Conservation (phyloP, 1,140 invertebrate genomes). For the Sycophaga agraensis region DNA sequence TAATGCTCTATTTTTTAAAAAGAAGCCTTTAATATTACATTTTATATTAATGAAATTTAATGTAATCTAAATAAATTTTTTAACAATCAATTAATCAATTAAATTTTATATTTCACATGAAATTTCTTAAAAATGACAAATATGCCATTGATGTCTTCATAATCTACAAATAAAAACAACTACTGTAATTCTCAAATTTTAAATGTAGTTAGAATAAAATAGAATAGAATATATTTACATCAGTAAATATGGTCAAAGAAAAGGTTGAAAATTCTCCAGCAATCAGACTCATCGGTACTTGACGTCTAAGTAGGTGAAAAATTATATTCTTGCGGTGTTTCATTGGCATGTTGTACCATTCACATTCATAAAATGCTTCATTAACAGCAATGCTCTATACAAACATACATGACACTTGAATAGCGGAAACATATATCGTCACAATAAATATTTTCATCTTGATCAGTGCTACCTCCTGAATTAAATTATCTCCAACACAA, state of each 20-base stretch:
- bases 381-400: conserved; percentile 28
- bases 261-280: conserved; percentile 39
- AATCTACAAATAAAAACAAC: not conserved
- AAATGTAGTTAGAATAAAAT: too few relatives aligned
- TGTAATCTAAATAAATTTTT: too few relatives aligned
- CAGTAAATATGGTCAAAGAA: conserved; percentile 34
- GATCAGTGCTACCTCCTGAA: too few relatives aligned
- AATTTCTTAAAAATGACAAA: conserved; percentile 1
- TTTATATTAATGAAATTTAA: too few relatives aligned
- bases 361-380: conserved; percentile 34
- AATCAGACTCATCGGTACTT: conserved; percentile 32
- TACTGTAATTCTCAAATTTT: too few relatives aligned
- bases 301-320: conserved; percentile 32
- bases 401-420: too few relatives aligned
- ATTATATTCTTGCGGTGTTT: conserved; percentile 30
- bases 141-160: not conserved
- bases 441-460: too few relatives aligned
- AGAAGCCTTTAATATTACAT: too few relatives aligned
- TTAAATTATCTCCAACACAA: too few relatives aligned
- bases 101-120: too few relatives aligned
- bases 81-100: too few relatives aligned
- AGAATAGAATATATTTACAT: conserved; percentile 33
- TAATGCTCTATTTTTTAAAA: not conserved
- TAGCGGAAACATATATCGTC: too few relatives aligned
- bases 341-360: conserved; percentile 27